Evolutionary conservation across 2,113 vertebrate species (phyloP), one percentile per base, ranked within the genome.

Genomic region (Pachycephala philippinensis): DNA sequence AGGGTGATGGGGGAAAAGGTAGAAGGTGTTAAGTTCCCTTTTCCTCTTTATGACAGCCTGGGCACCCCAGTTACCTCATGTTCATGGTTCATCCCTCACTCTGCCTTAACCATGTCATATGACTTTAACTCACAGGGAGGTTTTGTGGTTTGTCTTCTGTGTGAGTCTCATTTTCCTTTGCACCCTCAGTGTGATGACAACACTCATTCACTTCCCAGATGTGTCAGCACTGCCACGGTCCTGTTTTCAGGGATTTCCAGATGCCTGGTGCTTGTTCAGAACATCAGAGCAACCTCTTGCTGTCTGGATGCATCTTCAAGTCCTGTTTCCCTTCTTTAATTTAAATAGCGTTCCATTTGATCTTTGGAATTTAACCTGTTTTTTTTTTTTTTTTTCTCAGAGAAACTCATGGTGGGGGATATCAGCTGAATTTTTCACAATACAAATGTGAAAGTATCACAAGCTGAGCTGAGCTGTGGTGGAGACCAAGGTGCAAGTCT

Each of bases 61-160:
- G 9, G 13, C 23, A 33, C 4, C 21, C 23, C 1, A 7, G 3
- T 24, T 54, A 33, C 24, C 72, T 63, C 24, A 33, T 19, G 35
- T 24, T 56, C 1, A 0, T 75, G 35, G 40, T 44, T 71, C 2
- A 1, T 31, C 15, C 4, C 13, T 30, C 28, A 9, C 8, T 5
- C 39, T 45, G 11, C 16, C 21, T 60, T 35, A 56, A n/a, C 16
- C 27, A 31, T 75, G n/a, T 79, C 30, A 59, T n/a, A 20, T 8
- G 27, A 49, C 17, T 77, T 60, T 26, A 57, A 27, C 47, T 72
- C 63, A 22, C 27, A 64, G 53, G 27, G 21, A 50, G 27, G 17
- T 54, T 75, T 93, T 65, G 66, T 83, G 89, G 33, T 83, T 88
- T 76, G 33, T 60, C 30, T 64, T 57, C 49, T 88, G 30, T 16